Percentiles rank a stretch among this genome's conserved stretches.
Conservation (phyloP, 2,113 vertebrate genomes). For the Peucedramus taeniatus region DNA sequence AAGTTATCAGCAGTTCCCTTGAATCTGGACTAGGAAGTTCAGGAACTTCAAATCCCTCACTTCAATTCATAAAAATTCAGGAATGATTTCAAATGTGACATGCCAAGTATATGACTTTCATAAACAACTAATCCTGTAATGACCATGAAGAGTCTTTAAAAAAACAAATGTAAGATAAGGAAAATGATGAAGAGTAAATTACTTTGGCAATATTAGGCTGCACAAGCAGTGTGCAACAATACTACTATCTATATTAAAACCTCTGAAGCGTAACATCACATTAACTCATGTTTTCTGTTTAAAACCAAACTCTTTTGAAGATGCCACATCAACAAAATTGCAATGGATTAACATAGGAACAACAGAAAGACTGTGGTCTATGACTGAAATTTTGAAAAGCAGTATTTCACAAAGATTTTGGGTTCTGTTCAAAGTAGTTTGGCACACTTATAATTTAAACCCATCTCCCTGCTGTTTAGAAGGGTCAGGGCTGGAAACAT, state of each 20-base stretch:
- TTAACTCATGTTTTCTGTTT: background rate
- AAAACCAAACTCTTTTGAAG: background rate
- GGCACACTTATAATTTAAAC: background rate
- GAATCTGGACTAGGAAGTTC: background rate
- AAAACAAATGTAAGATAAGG: background rate
- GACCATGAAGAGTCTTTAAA: background rate
- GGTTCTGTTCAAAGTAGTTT: background rate
- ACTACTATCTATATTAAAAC: background rate
- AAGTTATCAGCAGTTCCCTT: background rate
- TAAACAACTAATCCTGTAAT: background rate
- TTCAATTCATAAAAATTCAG: background rate
- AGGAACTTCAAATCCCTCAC: background rate
- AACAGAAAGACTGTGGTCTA: background rate
- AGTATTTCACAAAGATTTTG: background rate
- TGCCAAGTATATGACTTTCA: background rate
- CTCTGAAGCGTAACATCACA: background rate
- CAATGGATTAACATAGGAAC: background rate
- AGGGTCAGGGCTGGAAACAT: background rate
- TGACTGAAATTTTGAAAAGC: background rate
- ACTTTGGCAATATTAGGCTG: background rate
- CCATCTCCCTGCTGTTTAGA: background rate
- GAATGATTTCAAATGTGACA: background rate
- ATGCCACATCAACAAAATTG: background rate
- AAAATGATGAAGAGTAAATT: background rate
- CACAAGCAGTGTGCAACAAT: background rate